Base-by-base conservation (phyloP, 1,140 invertebrate genomes). In the Cotesia glomerata region DNA sequence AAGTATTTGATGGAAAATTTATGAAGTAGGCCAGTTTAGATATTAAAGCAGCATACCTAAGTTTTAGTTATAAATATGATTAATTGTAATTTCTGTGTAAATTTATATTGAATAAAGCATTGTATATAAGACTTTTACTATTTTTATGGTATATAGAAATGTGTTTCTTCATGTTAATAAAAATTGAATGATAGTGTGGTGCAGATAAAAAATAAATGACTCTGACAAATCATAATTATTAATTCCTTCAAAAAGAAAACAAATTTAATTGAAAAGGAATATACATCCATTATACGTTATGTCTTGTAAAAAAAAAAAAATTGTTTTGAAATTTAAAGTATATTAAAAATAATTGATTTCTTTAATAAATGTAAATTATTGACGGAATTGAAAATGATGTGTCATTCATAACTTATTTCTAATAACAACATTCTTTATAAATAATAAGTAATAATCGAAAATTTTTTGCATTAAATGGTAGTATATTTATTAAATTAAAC, bases 141-240 rank as follows among this genome's bases (percentile, higher is more conserved):
- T 45, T 65, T 32, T 49, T 49, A 26, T 51, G 26, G 26, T 18
- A 18, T 59, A 59, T 59, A 18, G 58, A 16, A 59, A 59, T 59
- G 9, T 32, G 18, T 59, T 59, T 59, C 18, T 59, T 59, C 7
- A 59, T 32, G 9, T 32, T 59, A 9, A 59, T 59, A 5, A 59
- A 26, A 59, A 59, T 59, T 26, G 9, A 58, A 56, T 75, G 76
- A 78, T 74, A 56, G 76, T 83, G 82, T 84, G 84, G 78, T 59
- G 3, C 7, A 26, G 7, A 59, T 13, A 56, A 18, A 45, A 45
- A 8, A 18, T 14, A 18, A 56, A 56, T 7, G 52, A 16, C n/a
- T 7, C 8, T 4, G n/a, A 56, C 52, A 14, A 56, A n/a, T 56
- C 52, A 56, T 18, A 18, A 18, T 16, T 56, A 5, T 56, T 16